Evolutionary conservation across 2,113 vertebrate species (phyloP), one percentile per base, ranked within the genome.

Genomic region (Oryzias curvinotus): DNA sequence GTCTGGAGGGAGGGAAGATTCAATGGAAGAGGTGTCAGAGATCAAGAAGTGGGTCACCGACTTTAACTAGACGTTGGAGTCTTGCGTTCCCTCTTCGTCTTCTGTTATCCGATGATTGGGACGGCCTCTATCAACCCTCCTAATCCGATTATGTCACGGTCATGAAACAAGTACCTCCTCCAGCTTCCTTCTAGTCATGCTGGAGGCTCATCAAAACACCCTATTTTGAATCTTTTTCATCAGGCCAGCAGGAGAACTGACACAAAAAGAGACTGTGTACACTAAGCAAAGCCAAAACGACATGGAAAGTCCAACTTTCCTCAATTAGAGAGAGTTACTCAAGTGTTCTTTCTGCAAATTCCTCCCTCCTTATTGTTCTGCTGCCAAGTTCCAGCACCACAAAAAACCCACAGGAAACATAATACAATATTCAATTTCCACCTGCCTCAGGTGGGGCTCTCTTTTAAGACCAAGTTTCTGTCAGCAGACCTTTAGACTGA

Each of bases 361-460:
- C 73, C 63, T 36, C 72, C 41, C n/a, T 68, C n/a, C 53, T 71
- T 65, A 68, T 71, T 83, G 77, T 81, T 85, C 73, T 8, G 3
- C 54, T 75, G 76, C 86, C 88, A 89, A 82, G 54, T 66, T 71
- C 57, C 75, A 57, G 48, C 62, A 75, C 80, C 42, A 44, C 42
- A 82, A 79, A 43, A 84, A 88, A 76, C 62, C 71, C 83, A 80
- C 83, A 87, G 88, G 86, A 91, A 92, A 89, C 87, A 75, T 75
- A 80, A 87, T 84, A 60, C 85, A 81, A 88, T 75, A 73, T 85
- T 85, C 71, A 85, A 88, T 90, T 90, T 90, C 84, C 89, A 90
- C 90, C 85, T 90, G 80, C 71, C 61, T 88, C 87, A 90, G 85
- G 85, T 89, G 73, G 65, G 68, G 65, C 70, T 67, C 48, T 52